Evolutionary conservation across 1,140 invertebrate species (phyloP), one percentile per base, ranked within the genome.

Genomic region (Tachypleus tridentatus): DNA sequence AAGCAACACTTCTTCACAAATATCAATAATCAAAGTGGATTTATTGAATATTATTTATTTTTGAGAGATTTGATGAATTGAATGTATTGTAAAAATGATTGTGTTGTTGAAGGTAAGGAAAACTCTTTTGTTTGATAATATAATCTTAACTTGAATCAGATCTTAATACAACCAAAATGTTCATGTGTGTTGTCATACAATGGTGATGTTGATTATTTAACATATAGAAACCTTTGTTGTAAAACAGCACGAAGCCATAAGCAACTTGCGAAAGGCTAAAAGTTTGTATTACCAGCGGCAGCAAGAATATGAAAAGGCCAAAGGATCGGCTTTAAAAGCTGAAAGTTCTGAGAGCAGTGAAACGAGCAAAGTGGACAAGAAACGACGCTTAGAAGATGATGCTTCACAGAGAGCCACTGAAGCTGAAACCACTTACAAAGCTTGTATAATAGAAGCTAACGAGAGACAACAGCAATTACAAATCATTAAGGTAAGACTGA

Each of bases 361-460:
- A 52, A 69, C 68, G 53, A 61, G 67, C 63, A 73, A 74, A 61
- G 57, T 72, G 5, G 73, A 74, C 47, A 72, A 73, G 63, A 70
- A 72, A 54, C 62, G 68, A 10, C 49, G 66, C 9, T 54, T 69
- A 1, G 72, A 73, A 60, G 74, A 75, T 11, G 74, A 75, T 59
- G 74, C 74, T 49, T 60, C 63, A 3, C 60, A 65, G 29, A 69
- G 77, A 72, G 75, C 73, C 0, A 64, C 72, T 57, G 82, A 83
- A 72, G 80, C 80, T 51, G 80, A 82, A 70, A 76, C 74, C 5
- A 75, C 75, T 5, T 82, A 82, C 72, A 78, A 78, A 67, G 75
- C 74, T 4, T 80, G 78, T 69, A 77, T 82, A n/a, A 73, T 70
- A 6, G 80, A 81, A 64, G 80, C 80, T 8, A 82, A 82, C 71